Conservation (phyloP, 2,888 invertebrate species). For the Heptascelio sp. region DNA sequence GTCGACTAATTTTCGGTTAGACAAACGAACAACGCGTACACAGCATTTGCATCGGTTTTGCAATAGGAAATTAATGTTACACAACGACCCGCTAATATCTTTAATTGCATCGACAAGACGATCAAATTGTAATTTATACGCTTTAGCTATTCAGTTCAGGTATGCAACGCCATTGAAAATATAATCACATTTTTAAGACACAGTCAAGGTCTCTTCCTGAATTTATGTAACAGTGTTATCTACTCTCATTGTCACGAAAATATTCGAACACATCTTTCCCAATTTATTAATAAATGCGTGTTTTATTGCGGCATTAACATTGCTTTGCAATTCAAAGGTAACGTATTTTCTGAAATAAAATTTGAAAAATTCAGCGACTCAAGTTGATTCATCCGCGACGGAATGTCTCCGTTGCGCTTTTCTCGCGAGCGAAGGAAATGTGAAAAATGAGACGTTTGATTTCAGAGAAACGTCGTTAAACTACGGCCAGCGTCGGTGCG, state of each 20-base stretch:
- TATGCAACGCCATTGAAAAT: conserved; percentile 55
- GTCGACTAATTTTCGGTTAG: conserved; percentile 28
- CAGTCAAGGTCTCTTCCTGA: conserved; percentile 56
- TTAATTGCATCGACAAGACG: conserved; percentile 51
- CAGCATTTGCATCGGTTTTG: conserved; percentile 33
- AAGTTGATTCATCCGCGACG: not conserved
- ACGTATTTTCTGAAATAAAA: not conserved
- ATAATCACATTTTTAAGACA: conserved; percentile 55
- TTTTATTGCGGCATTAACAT: not conserved
- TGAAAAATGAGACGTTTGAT: not conserved
- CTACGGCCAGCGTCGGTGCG: too few species aligned
- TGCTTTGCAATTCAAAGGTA: not conserved
- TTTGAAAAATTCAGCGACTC: not conserved
- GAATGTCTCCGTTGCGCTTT: not conserved
- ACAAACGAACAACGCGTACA: conserved; percentile 17
- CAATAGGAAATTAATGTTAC: conserved; percentile 34
- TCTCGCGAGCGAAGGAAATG: not conserved
- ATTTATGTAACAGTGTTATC: conserved; percentile 57
- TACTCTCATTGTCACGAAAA: conserved; percentile 48
- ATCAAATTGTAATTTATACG: conserved; percentile 50
- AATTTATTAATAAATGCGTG: not conserved
- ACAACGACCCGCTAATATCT: conserved; percentile 51
- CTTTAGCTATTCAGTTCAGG: conserved; percentile 56
- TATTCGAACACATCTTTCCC: conserved; percentile 16
- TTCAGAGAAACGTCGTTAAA: too few species aligned